phyloP scores from a whole-genome alignment of 2,113 vertebrate species.

The Gymnarchus niloticus region DNA sequence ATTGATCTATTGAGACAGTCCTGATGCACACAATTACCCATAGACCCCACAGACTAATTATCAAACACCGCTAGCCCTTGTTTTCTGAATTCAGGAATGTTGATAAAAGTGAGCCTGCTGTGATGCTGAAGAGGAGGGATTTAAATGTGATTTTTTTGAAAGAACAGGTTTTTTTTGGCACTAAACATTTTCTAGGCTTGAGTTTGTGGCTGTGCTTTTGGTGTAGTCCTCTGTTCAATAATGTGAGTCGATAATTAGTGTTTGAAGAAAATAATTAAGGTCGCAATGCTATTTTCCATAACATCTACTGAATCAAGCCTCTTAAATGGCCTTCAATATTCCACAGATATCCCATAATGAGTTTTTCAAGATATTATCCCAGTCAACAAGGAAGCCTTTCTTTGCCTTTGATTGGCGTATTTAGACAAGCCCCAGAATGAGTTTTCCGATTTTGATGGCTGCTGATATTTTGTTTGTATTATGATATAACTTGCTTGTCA shows the following conservation, averaged over 20 bases:
- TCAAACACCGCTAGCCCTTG: background rate
- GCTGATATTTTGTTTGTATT: background rate
- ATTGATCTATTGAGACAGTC: too few relatives aligned
- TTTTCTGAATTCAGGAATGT: background rate
- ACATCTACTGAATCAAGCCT: background rate
- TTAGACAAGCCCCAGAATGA: background rate
- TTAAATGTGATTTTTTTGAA: background rate
- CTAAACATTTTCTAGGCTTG: background rate
- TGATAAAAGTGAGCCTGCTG: background rate
- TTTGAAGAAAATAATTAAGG: slow-evolving; percentile 4
- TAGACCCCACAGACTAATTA: background rate
- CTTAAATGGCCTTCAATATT: background rate
- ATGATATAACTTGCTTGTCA: slow-evolving; percentile 12
- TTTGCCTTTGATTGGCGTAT: slow-evolving; percentile 3
- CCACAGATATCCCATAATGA: background rate
- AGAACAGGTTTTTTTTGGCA: too few relatives aligned
- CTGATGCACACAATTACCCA: too few relatives aligned
- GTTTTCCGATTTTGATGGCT: background rate
- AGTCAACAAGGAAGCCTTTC: background rate
- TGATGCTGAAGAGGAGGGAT: background rate
- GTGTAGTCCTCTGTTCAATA: background rate
- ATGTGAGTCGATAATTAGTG: background rate
- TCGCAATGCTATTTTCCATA: background rate
- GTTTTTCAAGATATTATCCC: background rate
- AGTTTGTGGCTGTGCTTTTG: background rate